Conservation (phyloP, 2,888 invertebrate species). For the Dexiosoma caninum region DNA sequence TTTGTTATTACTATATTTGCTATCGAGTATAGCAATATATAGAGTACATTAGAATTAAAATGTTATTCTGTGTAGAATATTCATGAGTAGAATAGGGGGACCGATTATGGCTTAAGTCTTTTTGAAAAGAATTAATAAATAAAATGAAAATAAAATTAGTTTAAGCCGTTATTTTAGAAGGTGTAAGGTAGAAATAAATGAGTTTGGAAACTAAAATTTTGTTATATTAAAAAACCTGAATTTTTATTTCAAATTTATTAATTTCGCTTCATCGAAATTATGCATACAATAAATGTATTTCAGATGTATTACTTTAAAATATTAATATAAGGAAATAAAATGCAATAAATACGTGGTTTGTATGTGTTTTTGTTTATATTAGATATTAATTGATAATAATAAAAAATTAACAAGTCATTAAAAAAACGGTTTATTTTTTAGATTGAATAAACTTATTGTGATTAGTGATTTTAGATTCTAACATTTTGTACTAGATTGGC, state of each 20-base stretch:
- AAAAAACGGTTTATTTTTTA: conserved; percentile 28
- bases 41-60: too few species aligned
- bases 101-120: too few species aligned
- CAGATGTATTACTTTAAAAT: conserved; percentile 2
- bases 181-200: neutral
- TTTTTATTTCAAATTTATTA: conserved; percentile 31
- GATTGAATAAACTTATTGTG: too few species aligned
- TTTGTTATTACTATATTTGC: too few species aligned
- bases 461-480: too few species aligned
- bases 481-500: too few species aligned
- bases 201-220: neutral
- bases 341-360: conserved; percentile 57
- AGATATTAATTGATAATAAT: conserved; percentile 10
- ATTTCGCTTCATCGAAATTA: conserved; percentile 46
- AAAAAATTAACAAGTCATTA: conserved; percentile 43
- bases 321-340: conserved; percentile 54
- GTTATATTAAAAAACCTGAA: neutral
- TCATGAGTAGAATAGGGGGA: too few species aligned
- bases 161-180: neutral
- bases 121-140: too few species aligned
- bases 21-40: too few species aligned
- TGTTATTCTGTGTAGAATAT: too few species aligned
- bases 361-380: conserved; percentile 31
- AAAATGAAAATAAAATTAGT: neutral
- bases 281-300: conserved; percentile 42